Evolutionary conservation across 2,113 vertebrate species (phyloP).

Genomic region (Callospermophilus lateralis): DNA sequence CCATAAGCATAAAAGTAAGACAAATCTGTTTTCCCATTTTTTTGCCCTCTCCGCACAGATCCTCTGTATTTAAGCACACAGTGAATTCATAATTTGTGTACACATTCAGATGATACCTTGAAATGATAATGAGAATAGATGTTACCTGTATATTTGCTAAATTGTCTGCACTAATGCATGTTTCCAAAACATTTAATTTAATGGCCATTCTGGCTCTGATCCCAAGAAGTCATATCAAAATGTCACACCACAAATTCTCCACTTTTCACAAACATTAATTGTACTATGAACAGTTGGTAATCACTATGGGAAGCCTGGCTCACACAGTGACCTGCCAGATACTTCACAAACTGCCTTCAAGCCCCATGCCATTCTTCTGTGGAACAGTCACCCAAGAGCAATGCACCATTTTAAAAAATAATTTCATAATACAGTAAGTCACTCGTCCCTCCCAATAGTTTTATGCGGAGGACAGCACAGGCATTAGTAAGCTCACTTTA

Average conservation of each 20-base stretch:
- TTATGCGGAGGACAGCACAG: neutral
- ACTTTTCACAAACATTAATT: neutral
- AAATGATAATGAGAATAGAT: constrained; percentile 54
- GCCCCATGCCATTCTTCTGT: neutral
- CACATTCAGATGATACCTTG: constrained; percentile 60
- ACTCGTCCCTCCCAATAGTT: neutral
- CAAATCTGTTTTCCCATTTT: neutral
- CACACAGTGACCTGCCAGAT: neutral
- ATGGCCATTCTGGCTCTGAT: neutral
- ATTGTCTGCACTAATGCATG: neutral
- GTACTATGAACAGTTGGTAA: neutral
- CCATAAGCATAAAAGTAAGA: constrained; percentile 59
- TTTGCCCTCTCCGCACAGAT: constrained; percentile 31
- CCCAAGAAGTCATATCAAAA: neutral
- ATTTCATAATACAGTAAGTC: neutral
- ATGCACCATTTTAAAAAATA: neutral
- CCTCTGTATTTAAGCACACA: neutral
- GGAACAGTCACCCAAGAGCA: neutral
- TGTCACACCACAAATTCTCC: neutral
- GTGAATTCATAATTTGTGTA: neutral
- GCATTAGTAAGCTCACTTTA: neutral
- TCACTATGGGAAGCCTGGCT: neutral
- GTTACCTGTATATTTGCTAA: neutral
- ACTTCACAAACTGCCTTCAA: neutral
- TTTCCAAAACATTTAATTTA: constrained; percentile 20